phyloP scores from a whole-genome alignment of 1,140 invertebrate genomes.

The Polyergus mexicanus region DNA sequence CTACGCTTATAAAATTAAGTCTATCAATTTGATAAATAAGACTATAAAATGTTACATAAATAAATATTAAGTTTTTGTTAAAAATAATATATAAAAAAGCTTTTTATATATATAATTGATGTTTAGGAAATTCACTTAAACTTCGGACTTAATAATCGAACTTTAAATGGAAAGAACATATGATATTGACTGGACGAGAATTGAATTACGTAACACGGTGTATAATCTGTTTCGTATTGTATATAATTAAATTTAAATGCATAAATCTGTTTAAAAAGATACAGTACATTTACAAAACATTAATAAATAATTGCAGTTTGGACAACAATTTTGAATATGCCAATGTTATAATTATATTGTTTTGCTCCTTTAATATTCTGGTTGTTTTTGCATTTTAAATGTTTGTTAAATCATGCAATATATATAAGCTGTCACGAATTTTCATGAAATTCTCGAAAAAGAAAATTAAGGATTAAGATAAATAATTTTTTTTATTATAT shows the following conservation, averaged over 20 bases:
- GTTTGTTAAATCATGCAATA: not conserved
- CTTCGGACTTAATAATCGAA: too few relatives aligned
- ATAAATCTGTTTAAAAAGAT: not conserved
- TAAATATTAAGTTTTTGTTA: not conserved
- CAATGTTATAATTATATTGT: not conserved
- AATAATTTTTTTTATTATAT: not conserved
- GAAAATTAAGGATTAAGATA: not conserved
- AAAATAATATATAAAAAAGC: not conserved
- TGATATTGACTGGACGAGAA: too few relatives aligned
- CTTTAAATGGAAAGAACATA: too few relatives aligned
- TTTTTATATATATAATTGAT: not conserved
- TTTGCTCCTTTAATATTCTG: not conserved
- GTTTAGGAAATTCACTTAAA: not conserved
- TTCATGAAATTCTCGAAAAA: not conserved
- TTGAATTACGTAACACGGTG: too few relatives aligned
- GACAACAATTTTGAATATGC: not conserved
- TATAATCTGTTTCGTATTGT: not conserved
- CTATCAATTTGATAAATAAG: not conserved
- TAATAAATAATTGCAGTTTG: not conserved
- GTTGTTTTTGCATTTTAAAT: not conserved
- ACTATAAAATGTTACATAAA: not conserved
- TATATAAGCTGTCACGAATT: not conserved
- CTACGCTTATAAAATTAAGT: not conserved
- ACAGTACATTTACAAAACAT: not conserved
- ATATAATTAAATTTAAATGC: not conserved